Evolutionary conservation across 2,888 invertebrate genomes (phyloP), one percentile per base, ranked within the genome.

Genomic region (Cheilosia impressa): DNA sequence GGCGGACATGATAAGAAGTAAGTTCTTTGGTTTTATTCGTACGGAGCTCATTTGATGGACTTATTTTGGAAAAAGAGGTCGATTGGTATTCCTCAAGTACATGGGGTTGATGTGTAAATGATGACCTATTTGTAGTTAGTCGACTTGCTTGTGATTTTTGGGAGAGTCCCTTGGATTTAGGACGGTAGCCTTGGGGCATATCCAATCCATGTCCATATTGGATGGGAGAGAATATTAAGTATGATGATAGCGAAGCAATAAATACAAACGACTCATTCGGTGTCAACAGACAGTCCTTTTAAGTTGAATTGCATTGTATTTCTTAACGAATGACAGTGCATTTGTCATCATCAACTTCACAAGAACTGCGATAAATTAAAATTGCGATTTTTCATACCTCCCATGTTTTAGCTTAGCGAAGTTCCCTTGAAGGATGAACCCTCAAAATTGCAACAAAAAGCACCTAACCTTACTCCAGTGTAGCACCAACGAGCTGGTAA

Each of bases 81-180:
- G 62, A 63, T 69, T 71, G 69, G 22, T 34, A 62, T 60, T 53
- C 22, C 45, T 38, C 38, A 13, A 38, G 38, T 38, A 4, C 38
- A 13, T 4, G 13, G 13, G 38, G 62, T 62, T 73, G 55, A 80
- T 68, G 47, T 38, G 60, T 65, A 65, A 76, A 82, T 65, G 81
- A 82, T 76, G 72, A 53, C 57, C 45, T n/a, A 69, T 69, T 71
- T n/a, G 69, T 22, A 58, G 55, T 68, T 53, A 17, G 41, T 27
- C 15, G 27, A 38, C 13, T 38, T 38, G 38, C 13, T 38, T 38
- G 38, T 13, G 38, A 38, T 38, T 13, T 38, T 13, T 13, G 13
- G 4, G 38, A 38, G 13, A 13, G 38, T 38, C 38, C 13, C 13
- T 38, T 10, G 4, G 38, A 38, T 3, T 13, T 38, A 4, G 10